Conservation (phyloP, 2,888 invertebrate species). For the Ligdia adustata region DNA sequence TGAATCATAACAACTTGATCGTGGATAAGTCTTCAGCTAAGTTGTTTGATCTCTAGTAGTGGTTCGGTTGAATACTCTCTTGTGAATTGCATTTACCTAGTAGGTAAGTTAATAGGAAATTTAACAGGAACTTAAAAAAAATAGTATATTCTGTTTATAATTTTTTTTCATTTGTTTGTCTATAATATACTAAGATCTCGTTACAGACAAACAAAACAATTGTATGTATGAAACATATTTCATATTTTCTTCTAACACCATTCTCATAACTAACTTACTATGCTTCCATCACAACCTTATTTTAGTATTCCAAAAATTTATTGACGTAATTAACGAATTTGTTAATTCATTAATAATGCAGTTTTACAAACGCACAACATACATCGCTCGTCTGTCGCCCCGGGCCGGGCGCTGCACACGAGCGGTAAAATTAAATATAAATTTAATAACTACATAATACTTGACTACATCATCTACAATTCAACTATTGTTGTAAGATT, state of each 20-base stretch:
- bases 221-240: not conserved
- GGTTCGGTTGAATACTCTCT: not conserved
- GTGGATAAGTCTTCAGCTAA: no score
- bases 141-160: no score
- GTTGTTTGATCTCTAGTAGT: not conserved
- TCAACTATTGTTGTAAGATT: no score
- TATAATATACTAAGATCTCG: no score
- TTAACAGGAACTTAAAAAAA: not conserved
- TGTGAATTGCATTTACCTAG: conserved; percentile 5
- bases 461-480: not conserved
- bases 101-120: not conserved
- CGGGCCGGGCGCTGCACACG: not conserved
- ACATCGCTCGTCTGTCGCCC: conserved; percentile 1
- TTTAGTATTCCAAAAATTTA: conserved; percentile 4
- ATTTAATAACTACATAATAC: not conserved
- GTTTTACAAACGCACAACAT: conserved; percentile 2
- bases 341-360: not conserved
- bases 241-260: not conserved
- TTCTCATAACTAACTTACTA: not conserved
- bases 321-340: not conserved
- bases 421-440: not conserved
- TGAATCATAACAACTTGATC: no score
- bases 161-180: no score
- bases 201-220: not conserved
- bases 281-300: not conserved